Conservation (phyloP, 2,888 invertebrate species). For the Oxyscelio sp. region DNA sequence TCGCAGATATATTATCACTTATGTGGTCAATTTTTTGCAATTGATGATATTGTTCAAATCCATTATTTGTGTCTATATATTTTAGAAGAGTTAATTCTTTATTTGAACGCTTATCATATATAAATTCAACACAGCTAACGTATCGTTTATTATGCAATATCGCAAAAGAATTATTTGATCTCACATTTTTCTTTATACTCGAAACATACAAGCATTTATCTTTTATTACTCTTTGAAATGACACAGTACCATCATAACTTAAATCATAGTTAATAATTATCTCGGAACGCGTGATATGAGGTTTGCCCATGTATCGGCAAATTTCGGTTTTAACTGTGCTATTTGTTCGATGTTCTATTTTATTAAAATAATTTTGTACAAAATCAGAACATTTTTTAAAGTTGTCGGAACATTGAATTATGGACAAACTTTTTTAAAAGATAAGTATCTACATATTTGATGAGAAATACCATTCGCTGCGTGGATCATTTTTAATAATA, state of each 20-base stretch:
- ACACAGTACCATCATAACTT: background rate
- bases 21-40: conserved; percentile 1
- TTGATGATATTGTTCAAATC: background rate
- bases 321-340: background rate
- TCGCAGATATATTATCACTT: too few species aligned
- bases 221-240: conserved; percentile 6
- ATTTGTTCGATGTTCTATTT: too few species aligned
- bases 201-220: conserved; percentile 4
- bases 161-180: conserved; percentile 18
- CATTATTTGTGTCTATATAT: background rate
- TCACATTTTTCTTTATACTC: background rate
- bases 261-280: too few species aligned
- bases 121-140: background rate
- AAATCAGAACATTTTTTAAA: background rate
- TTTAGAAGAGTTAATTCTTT: background rate
- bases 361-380: background rate
- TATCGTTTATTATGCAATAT: background rate
- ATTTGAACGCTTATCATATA: background rate
- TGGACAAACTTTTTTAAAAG: too few species aligned
- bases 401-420: background rate
- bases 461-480: conserved; percentile 1
- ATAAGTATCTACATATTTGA: conserved; percentile 1
- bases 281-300: background rate
- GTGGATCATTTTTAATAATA: background rate
- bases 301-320: background rate